Conservation (phyloP, 2,888 invertebrate genomes). For the Cremastobaeus sp. region DNA sequence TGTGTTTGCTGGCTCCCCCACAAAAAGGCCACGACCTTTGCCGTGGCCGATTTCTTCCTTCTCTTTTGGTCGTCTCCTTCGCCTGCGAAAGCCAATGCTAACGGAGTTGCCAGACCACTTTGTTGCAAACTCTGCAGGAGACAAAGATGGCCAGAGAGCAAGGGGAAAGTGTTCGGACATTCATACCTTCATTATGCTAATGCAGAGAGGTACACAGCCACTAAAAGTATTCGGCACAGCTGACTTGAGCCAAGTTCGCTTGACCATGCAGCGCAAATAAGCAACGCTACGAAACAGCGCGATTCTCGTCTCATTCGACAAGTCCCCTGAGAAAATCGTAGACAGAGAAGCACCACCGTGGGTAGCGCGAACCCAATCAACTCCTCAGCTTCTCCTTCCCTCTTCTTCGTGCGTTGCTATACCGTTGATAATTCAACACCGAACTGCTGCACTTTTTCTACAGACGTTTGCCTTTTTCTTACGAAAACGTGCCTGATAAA, state of each 20-base stretch:
- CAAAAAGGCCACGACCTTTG: slow-evolving; percentile 55
- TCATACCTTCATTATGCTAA: slow-evolving; percentile 75
- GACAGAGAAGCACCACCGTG: slow-evolving; percentile 46
- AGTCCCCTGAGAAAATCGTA: slow-evolving; percentile 35
- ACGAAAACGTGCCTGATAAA: slow-evolving; percentile 46
- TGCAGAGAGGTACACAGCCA: slow-evolving; percentile 65
- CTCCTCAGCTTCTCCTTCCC: slow-evolving; percentile 47
- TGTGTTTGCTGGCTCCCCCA: slow-evolving; percentile 41
- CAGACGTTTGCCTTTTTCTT: slow-evolving; percentile 41
- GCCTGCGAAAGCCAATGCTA: slow-evolving; percentile 36
- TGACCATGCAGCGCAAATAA: slow-evolving; percentile 45
- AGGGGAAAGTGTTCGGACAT: slow-evolving; percentile 40
- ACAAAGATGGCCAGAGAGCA: slow-evolving; percentile 47
- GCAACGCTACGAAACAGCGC: slow-evolving; percentile 31
- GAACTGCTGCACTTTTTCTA: slow-evolving; percentile 54
- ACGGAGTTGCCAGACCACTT: slow-evolving; percentile 63
- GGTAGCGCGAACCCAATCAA: slow-evolving; percentile 50
- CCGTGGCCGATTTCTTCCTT: slow-evolving; percentile 54
- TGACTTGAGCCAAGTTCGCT: slow-evolving; percentile 66
- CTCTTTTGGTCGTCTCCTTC: slow-evolving; percentile 43
- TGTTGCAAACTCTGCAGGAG: slow-evolving; percentile 62
- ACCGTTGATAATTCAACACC: slow-evolving; percentile 64
- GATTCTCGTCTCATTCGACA: slow-evolving; percentile 46
- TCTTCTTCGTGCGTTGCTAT: slow-evolving; percentile 23
- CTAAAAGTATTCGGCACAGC: slow-evolving; percentile 65